Evolutionary conservation across 2,888 invertebrate genomes (phyloP).

Genomic region (Eutolmus rufibarbis): DNA sequence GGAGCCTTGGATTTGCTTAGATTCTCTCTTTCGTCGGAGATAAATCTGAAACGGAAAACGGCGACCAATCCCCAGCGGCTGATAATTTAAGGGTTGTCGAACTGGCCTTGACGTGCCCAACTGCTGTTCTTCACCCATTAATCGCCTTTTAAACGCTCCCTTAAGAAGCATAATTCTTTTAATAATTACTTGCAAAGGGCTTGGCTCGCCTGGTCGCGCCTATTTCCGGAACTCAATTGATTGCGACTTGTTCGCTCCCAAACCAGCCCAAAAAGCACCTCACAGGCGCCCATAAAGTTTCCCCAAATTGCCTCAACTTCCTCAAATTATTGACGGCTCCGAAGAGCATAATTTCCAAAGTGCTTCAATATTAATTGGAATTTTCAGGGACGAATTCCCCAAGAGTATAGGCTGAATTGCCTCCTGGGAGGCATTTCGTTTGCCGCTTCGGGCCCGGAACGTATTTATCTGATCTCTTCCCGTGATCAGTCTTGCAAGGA

Average conservation of each 20-base stretch:
- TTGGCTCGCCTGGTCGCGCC: background rate
- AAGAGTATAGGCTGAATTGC: background rate
- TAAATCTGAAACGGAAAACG: background rate
- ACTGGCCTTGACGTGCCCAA: background rate
- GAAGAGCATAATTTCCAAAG: background rate
- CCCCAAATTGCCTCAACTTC: background rate
- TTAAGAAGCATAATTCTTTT: background rate
- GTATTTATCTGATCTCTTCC: background rate
- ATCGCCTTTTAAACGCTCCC: background rate
- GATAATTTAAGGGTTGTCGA: background rate
- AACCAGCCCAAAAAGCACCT: background rate
- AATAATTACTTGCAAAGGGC: background rate
- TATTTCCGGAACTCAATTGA: background rate
- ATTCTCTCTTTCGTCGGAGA: background rate
- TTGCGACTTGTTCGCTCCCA: background rate
- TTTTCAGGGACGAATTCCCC: background rate
- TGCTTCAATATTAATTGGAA: conserved; percentile 21
- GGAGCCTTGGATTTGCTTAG: background rate
- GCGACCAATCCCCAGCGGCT: background rate
- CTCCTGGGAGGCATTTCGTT: background rate
- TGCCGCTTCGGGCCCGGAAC: background rate
- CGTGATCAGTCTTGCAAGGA: background rate
- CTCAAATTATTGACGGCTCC: background rate
- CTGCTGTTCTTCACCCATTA: background rate
- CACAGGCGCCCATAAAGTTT: background rate